These are phyloP conservation scores for Caretta caretta DNA, from an alignment of 2,113 vertebrate genomes.

Conservation along the genomic window DNA sequence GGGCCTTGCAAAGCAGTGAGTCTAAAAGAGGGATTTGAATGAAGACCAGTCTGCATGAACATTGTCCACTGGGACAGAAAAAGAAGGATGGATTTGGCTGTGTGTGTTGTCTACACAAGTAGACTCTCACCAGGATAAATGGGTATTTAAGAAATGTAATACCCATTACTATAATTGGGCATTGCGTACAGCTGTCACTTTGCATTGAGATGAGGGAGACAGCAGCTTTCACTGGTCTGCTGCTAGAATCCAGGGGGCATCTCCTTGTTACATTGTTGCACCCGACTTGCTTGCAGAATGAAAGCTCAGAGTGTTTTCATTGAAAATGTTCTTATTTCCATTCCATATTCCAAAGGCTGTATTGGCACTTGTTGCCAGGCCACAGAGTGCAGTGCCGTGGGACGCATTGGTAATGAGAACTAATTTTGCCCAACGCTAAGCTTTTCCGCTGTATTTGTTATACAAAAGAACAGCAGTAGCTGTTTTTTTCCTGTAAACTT, in stretches of 20 bases:
- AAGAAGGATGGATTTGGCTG: neutral
- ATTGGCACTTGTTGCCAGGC: neutral
- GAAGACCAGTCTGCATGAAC: neutral
- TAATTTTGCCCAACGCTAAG: neutral
- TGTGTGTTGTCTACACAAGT: neutral
- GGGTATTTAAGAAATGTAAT: neutral
- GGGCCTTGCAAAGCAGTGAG: neutral
- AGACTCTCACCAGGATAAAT: neutral
- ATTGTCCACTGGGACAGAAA: neutral
- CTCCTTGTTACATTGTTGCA: neutral
- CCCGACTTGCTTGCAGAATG: neutral
- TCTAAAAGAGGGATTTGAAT: neutral
- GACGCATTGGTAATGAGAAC: neutral
- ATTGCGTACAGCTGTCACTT: accelerated
- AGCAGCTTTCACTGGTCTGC: neutral
- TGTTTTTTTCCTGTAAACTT: neutral
- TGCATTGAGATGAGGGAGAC: neutral
- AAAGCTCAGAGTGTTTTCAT: neutral
- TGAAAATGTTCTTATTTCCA: neutral
- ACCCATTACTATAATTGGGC: neutral
- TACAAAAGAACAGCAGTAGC: neutral
- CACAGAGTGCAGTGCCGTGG: neutral
- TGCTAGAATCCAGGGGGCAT: accelerated
- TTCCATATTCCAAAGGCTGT: neutral
- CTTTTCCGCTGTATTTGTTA: neutral